These are phyloP conservation scores for Lasioglossum marginatum DNA, from an alignment of 2,888 invertebrate genomes.

Conservation along the genomic window DNA sequence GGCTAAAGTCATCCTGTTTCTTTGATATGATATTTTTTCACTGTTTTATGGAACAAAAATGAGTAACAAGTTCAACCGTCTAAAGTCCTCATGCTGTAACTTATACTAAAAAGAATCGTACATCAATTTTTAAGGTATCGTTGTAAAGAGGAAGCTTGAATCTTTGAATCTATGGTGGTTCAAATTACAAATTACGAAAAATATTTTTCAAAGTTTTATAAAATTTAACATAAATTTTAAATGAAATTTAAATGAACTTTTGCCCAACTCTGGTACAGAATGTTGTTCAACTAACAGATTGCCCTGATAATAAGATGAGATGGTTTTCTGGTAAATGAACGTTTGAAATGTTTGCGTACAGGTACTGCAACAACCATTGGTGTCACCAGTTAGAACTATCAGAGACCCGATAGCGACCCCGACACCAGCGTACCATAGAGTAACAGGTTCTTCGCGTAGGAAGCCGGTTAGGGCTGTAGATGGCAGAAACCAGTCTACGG, in stretches of 20 bases:
- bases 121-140: background rate
- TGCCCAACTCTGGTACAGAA: background rate
- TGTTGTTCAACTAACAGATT: background rate
- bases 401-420: conserved; percentile 82
- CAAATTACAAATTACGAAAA: background rate
- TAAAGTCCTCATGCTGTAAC: background rate
- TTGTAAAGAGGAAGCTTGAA: background rate
- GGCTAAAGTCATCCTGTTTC: background rate
- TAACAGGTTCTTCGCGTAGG: conserved; percentile 83
- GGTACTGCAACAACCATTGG: conserved; percentile 83
- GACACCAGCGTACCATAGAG: conserved; percentile 80
- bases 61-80: background rate
- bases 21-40: background rate
- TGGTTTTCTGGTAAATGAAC: background rate
- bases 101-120: background rate
- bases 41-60: background rate
- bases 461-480: conserved; percentile 85
- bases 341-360: conserved; percentile 50
- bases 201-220: background rate
- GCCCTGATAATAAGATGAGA: background rate
- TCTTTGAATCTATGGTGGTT: background rate
- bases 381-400: conserved; percentile 82
- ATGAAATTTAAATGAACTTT: background rate
- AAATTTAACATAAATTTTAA: background rate
- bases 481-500: conserved; percentile 85